A percentile compares a stretch with the other conserved stretches of the same genome.
These are phyloP conservation scores for Heliconius hortense DNA, from an alignment of 2,888 invertebrate species.

Conservation along the genomic window DNA sequence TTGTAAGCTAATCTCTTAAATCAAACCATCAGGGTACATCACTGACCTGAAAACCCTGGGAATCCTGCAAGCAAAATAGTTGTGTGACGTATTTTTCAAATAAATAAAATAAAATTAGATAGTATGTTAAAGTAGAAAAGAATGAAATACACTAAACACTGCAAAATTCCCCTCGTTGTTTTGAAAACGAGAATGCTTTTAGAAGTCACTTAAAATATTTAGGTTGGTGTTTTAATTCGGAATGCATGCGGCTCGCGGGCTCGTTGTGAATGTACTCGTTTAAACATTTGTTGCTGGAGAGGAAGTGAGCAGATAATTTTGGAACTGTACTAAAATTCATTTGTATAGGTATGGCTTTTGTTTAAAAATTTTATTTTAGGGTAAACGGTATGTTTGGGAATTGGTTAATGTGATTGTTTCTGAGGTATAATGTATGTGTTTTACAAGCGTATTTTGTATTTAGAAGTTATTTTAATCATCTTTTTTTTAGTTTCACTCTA, in stretches of 20 bases:
- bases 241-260: background rate
- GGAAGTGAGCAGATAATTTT: background rate
- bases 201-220: slow-evolving; percentile 18
- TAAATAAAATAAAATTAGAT: slow-evolving; percentile 41
- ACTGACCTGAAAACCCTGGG: slow-evolving; percentile 81
- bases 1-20: slow-evolving; percentile 29
- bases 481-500: too few relatives aligned
- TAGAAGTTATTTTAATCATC: too few relatives aligned
- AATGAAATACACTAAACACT: slow-evolving; percentile 8
- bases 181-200: slow-evolving; percentile 15
- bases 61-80: slow-evolving; percentile 78
- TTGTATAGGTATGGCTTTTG: background rate
- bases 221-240: slow-evolving; percentile 17
- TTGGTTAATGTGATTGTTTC: background rate
- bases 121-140: slow-evolving; percentile 1
- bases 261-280: background rate
- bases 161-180: background rate
- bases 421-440: too few relatives aligned
- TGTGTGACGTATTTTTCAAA: slow-evolving; percentile 57
- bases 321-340: background rate
- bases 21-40: slow-evolving; percentile 41
- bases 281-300: background rate
- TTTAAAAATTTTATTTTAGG: background rate
- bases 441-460: too few relatives aligned
- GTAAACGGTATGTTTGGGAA: background rate